A percentile compares a stretch with the other conserved stretches of the same genome.
Conservation (phyloP, 2,113 vertebrate genomes). For the Nanger granti region DNA sequence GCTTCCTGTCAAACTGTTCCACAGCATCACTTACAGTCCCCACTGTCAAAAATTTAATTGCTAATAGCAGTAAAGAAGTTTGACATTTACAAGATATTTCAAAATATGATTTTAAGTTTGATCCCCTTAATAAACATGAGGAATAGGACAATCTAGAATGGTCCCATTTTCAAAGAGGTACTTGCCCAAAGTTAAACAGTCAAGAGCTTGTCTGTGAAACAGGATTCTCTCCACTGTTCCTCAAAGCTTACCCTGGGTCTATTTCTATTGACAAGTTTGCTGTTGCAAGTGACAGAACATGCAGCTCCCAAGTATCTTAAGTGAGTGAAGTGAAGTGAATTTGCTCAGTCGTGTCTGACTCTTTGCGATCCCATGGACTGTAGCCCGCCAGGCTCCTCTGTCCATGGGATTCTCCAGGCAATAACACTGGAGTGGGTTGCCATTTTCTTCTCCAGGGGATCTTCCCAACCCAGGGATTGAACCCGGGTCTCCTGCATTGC, state of each 20-base stretch:
- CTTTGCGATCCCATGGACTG: no score
- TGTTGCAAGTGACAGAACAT: neutral
- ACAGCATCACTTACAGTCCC: neutral
- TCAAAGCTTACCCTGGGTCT: neutral
- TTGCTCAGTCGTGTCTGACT: no score
- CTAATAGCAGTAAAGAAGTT: neutral
- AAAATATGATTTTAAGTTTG: neutral
- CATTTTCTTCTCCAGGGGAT: no score
- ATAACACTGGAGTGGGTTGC: no score
- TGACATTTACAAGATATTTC: neutral
- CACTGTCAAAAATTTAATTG: neutral
- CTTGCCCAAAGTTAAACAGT: neutral
- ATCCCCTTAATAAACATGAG: neutral
- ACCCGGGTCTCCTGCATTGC: no score
- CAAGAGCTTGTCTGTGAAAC: neutral
- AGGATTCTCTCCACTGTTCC: neutral
- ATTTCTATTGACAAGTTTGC: neutral
- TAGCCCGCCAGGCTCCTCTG: no score
- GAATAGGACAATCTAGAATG: neutral
- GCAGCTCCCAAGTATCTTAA: neutral
- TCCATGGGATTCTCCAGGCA: no score
- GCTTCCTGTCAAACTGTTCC: neutral
- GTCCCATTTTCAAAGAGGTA: neutral
- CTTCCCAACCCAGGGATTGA: no score
- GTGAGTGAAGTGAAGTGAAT: no score